Conservation (phyloP, 2,113 vertebrate genomes). For the Mungos mungo region DNA sequence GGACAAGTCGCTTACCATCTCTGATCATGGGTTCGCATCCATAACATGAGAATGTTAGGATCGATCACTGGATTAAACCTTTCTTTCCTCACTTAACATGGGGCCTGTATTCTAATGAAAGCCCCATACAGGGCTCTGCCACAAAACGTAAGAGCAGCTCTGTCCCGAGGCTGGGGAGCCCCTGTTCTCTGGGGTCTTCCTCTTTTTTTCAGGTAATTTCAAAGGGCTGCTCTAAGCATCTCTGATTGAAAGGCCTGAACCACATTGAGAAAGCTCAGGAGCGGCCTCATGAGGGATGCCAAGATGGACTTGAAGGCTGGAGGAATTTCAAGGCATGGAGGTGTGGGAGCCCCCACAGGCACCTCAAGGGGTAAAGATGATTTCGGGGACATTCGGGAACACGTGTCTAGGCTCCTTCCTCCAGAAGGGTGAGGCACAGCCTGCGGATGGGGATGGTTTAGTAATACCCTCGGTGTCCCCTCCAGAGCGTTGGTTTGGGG, state of each 20-base stretch:
- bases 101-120: not conserved
- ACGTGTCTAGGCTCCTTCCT: not conserved
- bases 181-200: not conserved
- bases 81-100: not conserved
- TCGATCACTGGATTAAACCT: not conserved
- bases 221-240: not conserved
- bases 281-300: not conserved
- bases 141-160: not conserved
- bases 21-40: not conserved
- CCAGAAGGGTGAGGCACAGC: not conserved
- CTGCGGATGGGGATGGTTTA: not conserved
- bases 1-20: not conserved
- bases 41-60: not conserved
- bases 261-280: not conserved
- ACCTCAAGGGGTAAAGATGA: not conserved
- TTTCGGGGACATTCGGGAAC: not conserved
- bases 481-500: not conserved
- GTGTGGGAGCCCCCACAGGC: not conserved
- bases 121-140: not conserved
- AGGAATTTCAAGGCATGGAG: not conserved
- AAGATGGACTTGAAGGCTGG: not conserved
- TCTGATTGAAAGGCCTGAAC: not conserved
- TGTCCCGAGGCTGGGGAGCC: not conserved
- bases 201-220: not conserved
- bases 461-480: not conserved